Conservation (phyloP, 2,113 vertebrate genomes). For the Atherinomorus stipes region DNA sequence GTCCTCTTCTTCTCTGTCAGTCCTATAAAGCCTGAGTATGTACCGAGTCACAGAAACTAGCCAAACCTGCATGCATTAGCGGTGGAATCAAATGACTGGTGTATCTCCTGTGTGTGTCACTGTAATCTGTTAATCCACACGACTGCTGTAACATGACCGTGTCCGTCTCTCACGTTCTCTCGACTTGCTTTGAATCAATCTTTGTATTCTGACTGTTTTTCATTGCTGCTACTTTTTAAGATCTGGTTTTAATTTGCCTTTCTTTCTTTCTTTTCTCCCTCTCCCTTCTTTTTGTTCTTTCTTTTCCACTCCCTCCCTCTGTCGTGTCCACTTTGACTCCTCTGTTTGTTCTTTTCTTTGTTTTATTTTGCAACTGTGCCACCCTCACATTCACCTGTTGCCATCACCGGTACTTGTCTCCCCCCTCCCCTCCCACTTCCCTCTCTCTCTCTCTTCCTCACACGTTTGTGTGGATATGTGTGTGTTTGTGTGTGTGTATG, state of each 20-base stretch:
- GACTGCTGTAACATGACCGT: conserved; percentile 57
- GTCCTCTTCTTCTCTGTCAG: not conserved
- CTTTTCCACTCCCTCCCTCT: conserved; percentile 28
- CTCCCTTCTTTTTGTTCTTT: conserved; percentile 7
- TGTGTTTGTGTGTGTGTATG: conserved; percentile 38
- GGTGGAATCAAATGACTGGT: conserved; percentile 7
- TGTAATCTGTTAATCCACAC: conserved; percentile 64
- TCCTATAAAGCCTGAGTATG: conserved; percentile 19
- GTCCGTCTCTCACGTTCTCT: conserved; percentile 67
- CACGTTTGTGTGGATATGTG: conserved; percentile 44
- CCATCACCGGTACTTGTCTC: conserved; percentile 28
- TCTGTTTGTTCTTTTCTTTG: conserved; percentile 45
- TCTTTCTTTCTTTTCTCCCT: conserved; percentile 55
- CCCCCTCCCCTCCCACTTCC: not conserved
- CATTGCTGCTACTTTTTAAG: conserved; percentile 73
- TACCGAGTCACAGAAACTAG: conserved; percentile 21
- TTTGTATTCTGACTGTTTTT: conserved; percentile 73
- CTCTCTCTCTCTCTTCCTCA: conserved; percentile 4
- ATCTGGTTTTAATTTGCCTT: conserved; percentile 78
- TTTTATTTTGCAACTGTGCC: conserved; percentile 48
- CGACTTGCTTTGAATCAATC: conserved; percentile 59
- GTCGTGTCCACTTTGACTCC: conserved; percentile 53
- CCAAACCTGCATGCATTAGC: conserved; percentile 18
- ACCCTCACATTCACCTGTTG: conserved; percentile 47
- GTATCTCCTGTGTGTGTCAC: conserved; percentile 68